Evolutionary conservation across 2,888 invertebrate species (phyloP), one percentile per base, ranked within the genome.

Genomic region (Drosophila atroscutellata): DNA sequence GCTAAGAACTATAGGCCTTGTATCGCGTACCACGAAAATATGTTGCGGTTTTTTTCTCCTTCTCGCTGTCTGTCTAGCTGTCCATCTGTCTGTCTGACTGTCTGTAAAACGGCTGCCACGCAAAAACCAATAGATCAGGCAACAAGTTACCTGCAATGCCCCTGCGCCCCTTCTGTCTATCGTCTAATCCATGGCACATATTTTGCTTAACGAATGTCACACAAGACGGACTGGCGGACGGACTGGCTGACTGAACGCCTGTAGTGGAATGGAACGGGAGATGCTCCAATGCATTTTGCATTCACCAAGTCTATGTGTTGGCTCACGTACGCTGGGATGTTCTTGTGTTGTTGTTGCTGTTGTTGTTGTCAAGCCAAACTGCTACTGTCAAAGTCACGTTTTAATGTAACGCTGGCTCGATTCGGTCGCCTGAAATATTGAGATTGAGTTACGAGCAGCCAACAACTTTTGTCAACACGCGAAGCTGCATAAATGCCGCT

Each of bases 331-430:
- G 72, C 47, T 67, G 52, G 60, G 64, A 39, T 60, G 67, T 51
- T 34, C 24, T 54, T 24, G 60, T 58, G 60, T 55, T 69, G 72
- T 45, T 68, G 72, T 36, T 73, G 73, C 34, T 71, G 65, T 34
- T 75, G 66, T 45, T 75, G 84, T 73, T 73, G 84, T 82, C 77
- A 80, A 76, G 82, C 77, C 82, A 77, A 80, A 87, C 83, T 71
- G 86, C 89, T 89, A 85, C 87, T 89, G 86, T 86, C 86, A 89
- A 89, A 87, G 86, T 86, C 86, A 86, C 86, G 86, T 86, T 88
- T 86, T 89, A 87, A 89, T 86, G 89, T 81, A 81, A 75, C 81
- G 83, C 75, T 86, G 73, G 51, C 80, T 69, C 84, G 72, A 75
- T 69, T 79, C 66, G 75, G 76, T 72, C 78, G 83, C 75, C 84